Evolutionary conservation across 1,140 invertebrate genomes (phyloP), one percentile per base, ranked within the genome.

Genomic region (Neotoxoptera formosana): DNA sequence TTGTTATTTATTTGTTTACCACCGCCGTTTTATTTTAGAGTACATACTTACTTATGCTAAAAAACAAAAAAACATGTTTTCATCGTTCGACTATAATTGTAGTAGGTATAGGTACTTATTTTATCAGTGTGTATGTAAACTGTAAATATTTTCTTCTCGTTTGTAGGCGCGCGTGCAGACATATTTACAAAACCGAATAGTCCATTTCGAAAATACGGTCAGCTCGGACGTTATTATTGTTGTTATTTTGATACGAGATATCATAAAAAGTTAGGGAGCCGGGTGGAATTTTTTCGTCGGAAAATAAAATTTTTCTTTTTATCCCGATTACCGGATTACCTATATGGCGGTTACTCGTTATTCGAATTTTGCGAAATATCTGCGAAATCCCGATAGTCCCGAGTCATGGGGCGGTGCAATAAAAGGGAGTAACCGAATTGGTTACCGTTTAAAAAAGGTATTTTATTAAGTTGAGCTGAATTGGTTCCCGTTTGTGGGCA

Each of bases 1-100:
- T 76, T 76, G 60, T 76, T 76, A 17, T 76, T 76, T 76, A 76
- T 76, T 76, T 76, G 60, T 76, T 76, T 76, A 76, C n/a, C 14
- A n/a, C n/a, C 11, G 30, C 30, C 30, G 14, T 76, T 17, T n/a
- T 76, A 76, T 76, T 76, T 76, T n/a, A 76, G 30, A 30, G 60
- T n/a, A n/a, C 60, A 76, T 76, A 67, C 30, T 25, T 23, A n/a
- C 60, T 76, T n/a, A 76, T 76, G 60, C 4, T n/a, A n/a, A 76
- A 76, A 76, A 67, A 67, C 30, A 14, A 67, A 67, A 67, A 67
- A 76, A 76, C 60, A 76, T 20, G 60, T 76, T n/a, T 76, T 76
- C 14, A 14, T 76, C 30, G 4, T 14, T 4, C 0, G n/a, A 34
- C 60, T 60, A n/a, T 30, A n/a, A n/a, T n/a, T n/a, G n/a, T n/a